phyloP scores from a whole-genome alignment of 92 coral and sea anemone species.

The Phenganax stokvisi region DNA sequence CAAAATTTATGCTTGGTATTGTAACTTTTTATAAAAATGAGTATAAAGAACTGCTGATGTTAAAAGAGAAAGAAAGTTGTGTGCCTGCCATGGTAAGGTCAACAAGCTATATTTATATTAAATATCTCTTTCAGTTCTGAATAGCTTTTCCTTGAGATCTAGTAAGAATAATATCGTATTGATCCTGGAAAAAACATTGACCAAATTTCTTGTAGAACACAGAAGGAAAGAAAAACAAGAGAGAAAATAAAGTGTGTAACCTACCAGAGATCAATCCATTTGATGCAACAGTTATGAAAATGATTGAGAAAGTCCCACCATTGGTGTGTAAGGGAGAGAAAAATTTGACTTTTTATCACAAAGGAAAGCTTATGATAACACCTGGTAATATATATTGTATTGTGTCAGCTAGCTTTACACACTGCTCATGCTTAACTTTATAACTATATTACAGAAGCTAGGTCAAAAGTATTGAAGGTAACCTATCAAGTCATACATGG shows the following conservation, averaged over 20 bases:
- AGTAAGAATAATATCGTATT: too few species aligned
- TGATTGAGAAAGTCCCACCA: conserved; percentile 47
- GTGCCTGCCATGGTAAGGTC: conserved; percentile 11
- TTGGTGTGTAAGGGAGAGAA: conserved; percentile 51
- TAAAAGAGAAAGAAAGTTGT: conserved; percentile 13
- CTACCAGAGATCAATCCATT: conserved; percentile 61
- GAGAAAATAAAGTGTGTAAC: conserved; percentile 48
- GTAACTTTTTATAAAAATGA: conserved; percentile 17
- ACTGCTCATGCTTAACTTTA: not conserved
- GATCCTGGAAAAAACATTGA: too few species aligned
- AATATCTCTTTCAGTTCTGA: too few species aligned
- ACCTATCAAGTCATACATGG: conserved; percentile 12
- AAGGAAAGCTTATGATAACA: conserved; percentile 47
- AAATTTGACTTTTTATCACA: conserved; percentile 44
- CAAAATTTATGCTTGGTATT: conserved; percentile 18
- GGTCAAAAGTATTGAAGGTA: conserved; percentile 44
- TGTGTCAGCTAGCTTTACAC: not conserved
- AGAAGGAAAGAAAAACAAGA: not conserved
- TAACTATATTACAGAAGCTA: conserved; percentile 17
- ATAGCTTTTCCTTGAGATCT: too few species aligned
- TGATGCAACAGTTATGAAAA: conserved; percentile 55
- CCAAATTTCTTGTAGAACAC: conserved; percentile 6
- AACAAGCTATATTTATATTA: not conserved
- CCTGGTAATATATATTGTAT: conserved; percentile 7
- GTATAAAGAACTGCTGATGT: conserved; percentile 14